phyloP scores from a whole-genome alignment of 1,140 invertebrate species.

The Brachionus sp. region DNA sequence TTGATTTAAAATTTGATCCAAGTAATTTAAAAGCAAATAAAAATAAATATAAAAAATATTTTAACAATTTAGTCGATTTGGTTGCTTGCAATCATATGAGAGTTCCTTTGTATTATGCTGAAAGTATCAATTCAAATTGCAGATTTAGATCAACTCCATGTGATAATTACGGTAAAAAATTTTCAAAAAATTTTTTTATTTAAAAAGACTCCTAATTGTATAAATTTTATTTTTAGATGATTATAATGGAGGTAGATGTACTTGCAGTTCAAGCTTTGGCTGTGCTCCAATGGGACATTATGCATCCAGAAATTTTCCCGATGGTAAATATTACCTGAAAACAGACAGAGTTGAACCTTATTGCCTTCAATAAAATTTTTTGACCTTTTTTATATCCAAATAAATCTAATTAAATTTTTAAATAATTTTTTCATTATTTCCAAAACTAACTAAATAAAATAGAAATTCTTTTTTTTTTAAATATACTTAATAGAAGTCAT shows the following conservation, averaged over 20 bases:
- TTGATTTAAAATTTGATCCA: constrained; percentile 22
- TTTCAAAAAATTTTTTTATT: background rate
- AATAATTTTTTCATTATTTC: background rate
- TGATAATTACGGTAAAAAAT: constrained; percentile 25
- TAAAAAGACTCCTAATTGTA: background rate
- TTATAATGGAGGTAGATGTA: background rate
- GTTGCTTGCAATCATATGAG: constrained; percentile 41
- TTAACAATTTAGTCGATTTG: background rate
- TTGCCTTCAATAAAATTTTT: background rate
- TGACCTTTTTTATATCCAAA: background rate
- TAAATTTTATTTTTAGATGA: background rate
- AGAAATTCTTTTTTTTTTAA: no score
- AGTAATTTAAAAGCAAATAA: background rate
- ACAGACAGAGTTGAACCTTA: constrained; percentile 8
- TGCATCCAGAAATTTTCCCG: background rate
- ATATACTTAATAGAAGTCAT: no score
- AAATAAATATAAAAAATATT: background rate
- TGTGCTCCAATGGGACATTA: constrained; percentile 20
- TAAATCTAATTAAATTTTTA: background rate
- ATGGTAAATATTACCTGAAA: constrained; percentile 10
- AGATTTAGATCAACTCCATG: constrained; percentile 13
- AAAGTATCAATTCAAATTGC: constrained; percentile 33
- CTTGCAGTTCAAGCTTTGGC: background rate
- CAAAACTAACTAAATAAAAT: no score
- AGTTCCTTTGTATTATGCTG: constrained; percentile 22